phyloP scores from a whole-genome alignment of 2,113 vertebrate species.

The Nothobranchius kuhntae region DNA sequence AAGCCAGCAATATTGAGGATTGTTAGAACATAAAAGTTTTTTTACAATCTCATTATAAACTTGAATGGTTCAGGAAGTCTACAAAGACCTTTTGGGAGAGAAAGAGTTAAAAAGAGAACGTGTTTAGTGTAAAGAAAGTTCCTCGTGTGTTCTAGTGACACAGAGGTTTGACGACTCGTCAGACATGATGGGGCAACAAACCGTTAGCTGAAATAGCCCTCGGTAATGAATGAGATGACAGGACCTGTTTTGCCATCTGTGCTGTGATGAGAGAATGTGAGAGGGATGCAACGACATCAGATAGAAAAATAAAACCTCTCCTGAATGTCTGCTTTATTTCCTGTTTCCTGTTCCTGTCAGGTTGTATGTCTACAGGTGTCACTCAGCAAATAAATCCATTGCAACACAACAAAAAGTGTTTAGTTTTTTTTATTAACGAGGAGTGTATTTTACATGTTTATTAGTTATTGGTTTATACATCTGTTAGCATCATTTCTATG shows the following conservation, averaged over 20 bases:
- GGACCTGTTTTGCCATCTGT: not conserved
- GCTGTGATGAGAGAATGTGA: not conserved
- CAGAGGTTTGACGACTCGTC: not conserved
- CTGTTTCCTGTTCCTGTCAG: not conserved
- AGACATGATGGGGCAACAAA: constrained; percentile 9
- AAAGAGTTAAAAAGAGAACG: not conserved
- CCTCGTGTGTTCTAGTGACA: not conserved
- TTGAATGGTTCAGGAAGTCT: not conserved
- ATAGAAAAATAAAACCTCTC: not conserved
- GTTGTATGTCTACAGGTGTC: no score
- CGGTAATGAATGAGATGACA: constrained; percentile 3
- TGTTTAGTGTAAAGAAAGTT: constrained; percentile 4
- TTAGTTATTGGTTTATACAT: no score
- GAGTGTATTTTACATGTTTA: no score
- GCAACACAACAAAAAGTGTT: no score
- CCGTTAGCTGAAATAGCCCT: not conserved
- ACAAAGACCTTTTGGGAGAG: no score
- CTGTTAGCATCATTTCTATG: no score
- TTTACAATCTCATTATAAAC: not conserved
- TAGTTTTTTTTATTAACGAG: no score
- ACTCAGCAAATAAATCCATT: no score
- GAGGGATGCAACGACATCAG: not conserved
- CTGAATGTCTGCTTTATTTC: not conserved
- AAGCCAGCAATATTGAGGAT: not conserved
- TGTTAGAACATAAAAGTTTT: not conserved